Evolutionary conservation across 2,888 invertebrate species (phyloP), one percentile per base, ranked within the genome.

Genomic region (Patella pellucida): DNA sequence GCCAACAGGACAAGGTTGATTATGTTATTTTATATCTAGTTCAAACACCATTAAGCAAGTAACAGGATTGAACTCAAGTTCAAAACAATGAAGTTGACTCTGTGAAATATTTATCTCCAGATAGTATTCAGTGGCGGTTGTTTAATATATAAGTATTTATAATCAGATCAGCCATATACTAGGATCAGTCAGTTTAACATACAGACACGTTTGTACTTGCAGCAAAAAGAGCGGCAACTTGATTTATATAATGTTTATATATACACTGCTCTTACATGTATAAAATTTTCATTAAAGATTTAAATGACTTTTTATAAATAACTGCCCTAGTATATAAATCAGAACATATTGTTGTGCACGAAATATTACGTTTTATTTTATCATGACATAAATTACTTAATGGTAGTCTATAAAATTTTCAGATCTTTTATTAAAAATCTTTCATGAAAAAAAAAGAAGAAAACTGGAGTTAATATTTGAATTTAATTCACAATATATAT

Each of bases 31-130:
- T 23, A 62, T 62, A 62, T 62, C 19, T 23, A 19, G 12, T 62
- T 62, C 62, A 62, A 62, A 62, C 62, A 62, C 62, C 9, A 62
- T 62, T 41, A 62, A 62, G 19, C 23, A 23, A 23, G 19, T 23
- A 62, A 62, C 62, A 62, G 62, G 62, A 62, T 62, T 62, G 62
- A 62, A 62, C 62, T 62, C 23, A 62, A 62, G 62, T 62, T 23
- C 62, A 62, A 62, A 62, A 62, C 62, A 62, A 62, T 62, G 23
- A 62, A 23, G 62, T 23, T 62, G 62, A 62, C 62, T 62, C 23
- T 23, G 23, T 62, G 62, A 62, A 23, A 62, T 62, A 62, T 62
- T 62, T 62, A 62, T 62, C 62, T 62, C 19, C 23, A 19, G 62
- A 62, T 62, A 62, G 19, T 23, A 62, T 62, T 62, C 62, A n/a